Percentiles rank a stretch among this genome's conserved stretches.
Evolutionary conservation across 2,113 vertebrate species (phyloP).

Genomic region (Agelaius phoeniceus): DNA sequence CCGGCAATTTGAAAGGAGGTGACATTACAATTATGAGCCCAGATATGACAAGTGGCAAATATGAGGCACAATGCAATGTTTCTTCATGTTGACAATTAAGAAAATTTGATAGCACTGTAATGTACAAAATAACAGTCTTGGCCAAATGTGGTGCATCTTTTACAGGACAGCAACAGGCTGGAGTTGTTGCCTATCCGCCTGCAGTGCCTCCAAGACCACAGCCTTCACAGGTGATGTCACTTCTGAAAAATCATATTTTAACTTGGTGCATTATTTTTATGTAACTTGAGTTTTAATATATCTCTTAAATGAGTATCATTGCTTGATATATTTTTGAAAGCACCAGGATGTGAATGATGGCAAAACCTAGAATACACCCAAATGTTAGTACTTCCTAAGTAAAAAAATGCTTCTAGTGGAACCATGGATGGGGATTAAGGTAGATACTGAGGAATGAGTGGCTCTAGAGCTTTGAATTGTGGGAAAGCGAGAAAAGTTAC

Average conservation of each 20-base stretch:
- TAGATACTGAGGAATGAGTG: not conserved
- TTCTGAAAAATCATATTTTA: not conserved
- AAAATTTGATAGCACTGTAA: not conserved
- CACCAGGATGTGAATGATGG: not conserved
- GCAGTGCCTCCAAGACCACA: slow-evolving; percentile 96
- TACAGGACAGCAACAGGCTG: slow-evolving; percentile 84
- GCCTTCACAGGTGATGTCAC: slow-evolving; percentile 85
- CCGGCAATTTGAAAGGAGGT: not conserved
- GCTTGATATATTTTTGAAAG: not conserved
- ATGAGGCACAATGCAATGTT: not conserved
- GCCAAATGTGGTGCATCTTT: not conserved
- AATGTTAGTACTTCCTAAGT: not conserved
- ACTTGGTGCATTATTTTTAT: not conserved
- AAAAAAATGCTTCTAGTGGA: not conserved
- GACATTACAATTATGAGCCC: not conserved
- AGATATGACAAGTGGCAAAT: not conserved
- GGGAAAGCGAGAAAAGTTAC: not conserved
- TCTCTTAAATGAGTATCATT: not conserved
- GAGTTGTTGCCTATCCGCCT: slow-evolving; percentile 88
- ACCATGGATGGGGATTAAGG: not conserved
- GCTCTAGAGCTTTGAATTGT: not conserved
- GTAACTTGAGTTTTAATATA: not conserved
- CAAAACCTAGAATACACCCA: not conserved
- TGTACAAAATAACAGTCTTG: not conserved
- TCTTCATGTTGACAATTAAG: not conserved